Evolutionary conservation across 2,888 invertebrate genomes (phyloP).

Genomic region (Zonitis immaculata): DNA sequence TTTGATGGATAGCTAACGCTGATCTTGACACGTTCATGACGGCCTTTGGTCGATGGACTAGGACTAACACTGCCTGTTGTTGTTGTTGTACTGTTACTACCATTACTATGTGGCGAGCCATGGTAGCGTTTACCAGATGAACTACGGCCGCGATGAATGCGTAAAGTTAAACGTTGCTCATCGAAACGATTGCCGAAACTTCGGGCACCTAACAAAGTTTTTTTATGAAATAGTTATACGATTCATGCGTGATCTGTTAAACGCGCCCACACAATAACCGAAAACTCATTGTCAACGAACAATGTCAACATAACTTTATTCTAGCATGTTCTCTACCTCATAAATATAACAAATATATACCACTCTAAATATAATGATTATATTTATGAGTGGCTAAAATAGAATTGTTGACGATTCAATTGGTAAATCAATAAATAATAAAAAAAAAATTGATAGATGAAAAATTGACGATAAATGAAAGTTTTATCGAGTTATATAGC

Average conservation of each 20-base stretch:
- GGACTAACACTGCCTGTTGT: conserved; percentile 64
- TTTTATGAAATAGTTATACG: no score
- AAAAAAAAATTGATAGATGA: no score
- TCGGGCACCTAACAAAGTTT: conserved; percentile 56
- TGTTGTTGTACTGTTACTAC: conserved; percentile 65
- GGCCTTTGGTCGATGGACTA: conserved; percentile 53
- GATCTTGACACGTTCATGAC: conserved; percentile 78
- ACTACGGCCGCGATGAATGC: conserved; percentile 84
- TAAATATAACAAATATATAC: no score
- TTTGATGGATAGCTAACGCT: conserved; percentile 81
- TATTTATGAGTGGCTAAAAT: neutral
- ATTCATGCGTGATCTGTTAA: no score
- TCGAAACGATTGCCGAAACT: conserved; percentile 75
- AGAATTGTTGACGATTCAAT: neutral
- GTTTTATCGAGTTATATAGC: neutral
- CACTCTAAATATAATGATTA: neutral
- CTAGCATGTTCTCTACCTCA: neutral
- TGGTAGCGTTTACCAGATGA: conserved; percentile 54
- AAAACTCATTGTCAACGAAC: no score
- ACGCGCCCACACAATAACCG: neutral
- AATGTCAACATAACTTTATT: neutral
- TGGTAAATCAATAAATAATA: neutral
- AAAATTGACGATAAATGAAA: neutral
- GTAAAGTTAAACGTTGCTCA: conserved; percentile 82
- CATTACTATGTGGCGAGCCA: conserved; percentile 63